A percentile compares a stretch with the other conserved stretches of the same genome.
phyloP scores from a whole-genome alignment of 92 coral and sea anemone species.

The Heteractis magnifica region DNA sequence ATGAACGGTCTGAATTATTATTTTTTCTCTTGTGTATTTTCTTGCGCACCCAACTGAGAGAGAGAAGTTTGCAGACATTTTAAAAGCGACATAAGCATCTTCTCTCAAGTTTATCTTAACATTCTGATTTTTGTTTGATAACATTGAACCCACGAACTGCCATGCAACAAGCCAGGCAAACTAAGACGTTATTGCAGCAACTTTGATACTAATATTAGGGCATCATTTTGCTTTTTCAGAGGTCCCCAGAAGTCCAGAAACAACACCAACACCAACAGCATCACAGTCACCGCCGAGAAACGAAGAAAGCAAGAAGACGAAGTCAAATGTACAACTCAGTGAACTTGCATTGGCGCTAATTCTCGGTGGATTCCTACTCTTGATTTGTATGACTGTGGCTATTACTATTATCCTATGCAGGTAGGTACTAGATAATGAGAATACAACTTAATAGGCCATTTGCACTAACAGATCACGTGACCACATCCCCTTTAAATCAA shows the following conservation, averaged over 20 bases:
- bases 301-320: not conserved
- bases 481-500: no score
- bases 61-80: no score
- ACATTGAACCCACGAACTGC: no score
- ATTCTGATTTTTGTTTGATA: no score
- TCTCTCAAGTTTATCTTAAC: no score
- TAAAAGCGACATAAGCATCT: no score
- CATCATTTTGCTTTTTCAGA: not conserved
- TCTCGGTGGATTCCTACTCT: constrained; percentile 33
- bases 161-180: no score
- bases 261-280: not conserved
- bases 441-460: no score
- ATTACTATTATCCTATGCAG: constrained; percentile 29
- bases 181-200: not conserved
- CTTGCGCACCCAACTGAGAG: no score
- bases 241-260: not conserved
- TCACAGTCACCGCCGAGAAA: constrained; percentile 23
- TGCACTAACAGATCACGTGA: no score
- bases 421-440: not conserved
- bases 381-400: constrained; percentile 24
- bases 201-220: not conserved
- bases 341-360: constrained; percentile 26
- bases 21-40: no score
- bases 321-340: not conserved
- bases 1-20: no score